phyloP scores from a whole-genome alignment of 2,113 vertebrate species.

The Heterocephalus glaber region DNA sequence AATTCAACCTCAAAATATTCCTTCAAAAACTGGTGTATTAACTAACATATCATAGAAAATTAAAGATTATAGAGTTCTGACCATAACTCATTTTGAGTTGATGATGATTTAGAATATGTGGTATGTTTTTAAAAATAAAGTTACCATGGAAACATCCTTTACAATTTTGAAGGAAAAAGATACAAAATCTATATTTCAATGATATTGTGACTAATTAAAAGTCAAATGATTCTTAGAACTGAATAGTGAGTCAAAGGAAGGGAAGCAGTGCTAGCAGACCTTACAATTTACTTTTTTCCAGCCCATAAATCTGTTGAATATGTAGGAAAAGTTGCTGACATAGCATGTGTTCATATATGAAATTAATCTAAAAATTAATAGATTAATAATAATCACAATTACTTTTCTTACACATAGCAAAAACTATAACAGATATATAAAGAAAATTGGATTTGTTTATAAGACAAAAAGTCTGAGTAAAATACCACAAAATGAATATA shows the following conservation, averaged over 20 bases:
- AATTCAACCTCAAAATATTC: not conserved
- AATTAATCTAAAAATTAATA: not conserved
- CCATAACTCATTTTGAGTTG: not conserved
- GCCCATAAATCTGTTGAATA: not conserved
- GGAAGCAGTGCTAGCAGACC: not conserved
- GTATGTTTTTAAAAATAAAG: not conserved
- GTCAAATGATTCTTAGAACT: not conserved
- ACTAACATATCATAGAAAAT: not conserved
- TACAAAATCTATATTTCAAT: not conserved
- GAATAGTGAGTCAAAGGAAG: not conserved
- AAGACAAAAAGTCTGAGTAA: not conserved
- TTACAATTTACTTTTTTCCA: not conserved
- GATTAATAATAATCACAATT: not conserved
- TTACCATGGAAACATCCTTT: not conserved
- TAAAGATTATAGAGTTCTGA: not conserved
- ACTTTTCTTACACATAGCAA: not conserved
- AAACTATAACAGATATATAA: not conserved
- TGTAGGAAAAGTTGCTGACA: not conserved
- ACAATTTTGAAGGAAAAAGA: not conserved
- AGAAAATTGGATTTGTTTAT: not conserved
- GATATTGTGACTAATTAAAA: constrained; percentile 39
- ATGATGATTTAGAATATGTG: not conserved
- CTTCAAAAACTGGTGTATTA: not conserved
- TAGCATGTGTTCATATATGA: not conserved
- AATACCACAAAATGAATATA: not conserved